Percentiles rank a stretch among this genome's conserved stretches.
phyloP scores from a whole-genome alignment of 2,797 vertebrate species.

The Cheirogaleus major region DNA sequence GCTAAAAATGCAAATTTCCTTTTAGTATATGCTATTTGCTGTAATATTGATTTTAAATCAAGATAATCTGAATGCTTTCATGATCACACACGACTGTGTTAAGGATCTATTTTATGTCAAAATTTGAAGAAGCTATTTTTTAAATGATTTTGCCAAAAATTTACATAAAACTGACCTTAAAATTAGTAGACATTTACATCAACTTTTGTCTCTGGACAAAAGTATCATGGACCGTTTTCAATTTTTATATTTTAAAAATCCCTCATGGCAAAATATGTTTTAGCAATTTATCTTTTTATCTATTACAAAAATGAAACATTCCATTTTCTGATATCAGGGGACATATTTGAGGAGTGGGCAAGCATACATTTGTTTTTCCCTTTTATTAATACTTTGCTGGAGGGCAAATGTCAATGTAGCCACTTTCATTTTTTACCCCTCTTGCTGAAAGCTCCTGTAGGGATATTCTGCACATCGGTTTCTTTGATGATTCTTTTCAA shows the following conservation, averaged over 20 bases:
- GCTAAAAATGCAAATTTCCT: background rate
- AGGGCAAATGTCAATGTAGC: slow-evolving; percentile 75
- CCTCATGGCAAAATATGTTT: slow-evolving; percentile 54
- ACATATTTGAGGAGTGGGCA: slow-evolving; percentile 50
- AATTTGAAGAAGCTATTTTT: slow-evolving; percentile 3
- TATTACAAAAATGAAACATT: slow-evolving; percentile 58
- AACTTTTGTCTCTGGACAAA: background rate
- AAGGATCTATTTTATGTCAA: background rate
- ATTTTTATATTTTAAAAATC: slow-evolving; percentile 61
- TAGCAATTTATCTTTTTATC: slow-evolving; percentile 57
- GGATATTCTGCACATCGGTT: slow-evolving; percentile 65
- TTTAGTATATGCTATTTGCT: background rate
- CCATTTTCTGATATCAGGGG: slow-evolving; percentile 67
- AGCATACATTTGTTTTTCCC: slow-evolving; percentile 73
- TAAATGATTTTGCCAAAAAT: background rate
- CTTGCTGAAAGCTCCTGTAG: slow-evolving; percentile 73
- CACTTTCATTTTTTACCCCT: slow-evolving; percentile 74
- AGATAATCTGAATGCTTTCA: background rate
- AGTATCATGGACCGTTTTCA: background rate
- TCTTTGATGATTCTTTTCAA: slow-evolving; percentile 81
- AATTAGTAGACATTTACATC: background rate
- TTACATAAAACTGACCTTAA: background rate
- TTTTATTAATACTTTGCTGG: slow-evolving; percentile 80
- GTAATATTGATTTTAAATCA: background rate
- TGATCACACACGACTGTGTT: background rate